Evolutionary conservation across 2,113 vertebrate genomes (phyloP), one percentile per base, ranked within the genome.

Genomic region (Otolemur garnettii): DNA sequence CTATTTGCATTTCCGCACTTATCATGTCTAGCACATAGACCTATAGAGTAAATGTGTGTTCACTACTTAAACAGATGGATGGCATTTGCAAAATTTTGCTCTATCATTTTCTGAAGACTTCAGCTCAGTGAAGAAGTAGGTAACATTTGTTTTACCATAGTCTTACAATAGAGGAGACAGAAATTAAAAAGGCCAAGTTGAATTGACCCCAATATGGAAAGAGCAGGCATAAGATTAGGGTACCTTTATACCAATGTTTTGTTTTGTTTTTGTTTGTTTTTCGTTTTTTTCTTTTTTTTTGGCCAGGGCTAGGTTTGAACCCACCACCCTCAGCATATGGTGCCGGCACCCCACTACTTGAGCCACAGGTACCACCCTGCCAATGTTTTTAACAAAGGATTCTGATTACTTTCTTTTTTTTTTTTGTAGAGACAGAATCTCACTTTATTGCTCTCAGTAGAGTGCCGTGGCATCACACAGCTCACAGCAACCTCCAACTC

Each of bases 131-230:
- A 82, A 71, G 57, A 75, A 80, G 22, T 72, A 2, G 55, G 30
- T 69, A 30, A 19, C 26, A 38, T 90, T 81, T 85, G 14, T 79
- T 90, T 79, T 68, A 53, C 38, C 85, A 0, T 92, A 35, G 50
- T 33, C 55, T 84, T 74, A 62, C 21, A 42, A 4, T 45, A 90
- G 28, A 30, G 68, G 62, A 91, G 38, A 80, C 53, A 55, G 5
- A 86, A 68, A 45, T 94, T 77, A 35, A 69, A 91, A 94, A 81
- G 30, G n/a, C 42, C 79, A 55, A 87, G 66, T 66, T 96, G 50
- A 96, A 71, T 30, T 93, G 72, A 94, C 35, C 71, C 59, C 57
- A 78, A 74, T 78, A 24, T 21, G n/a, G 22, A 82, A 82, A 55
- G 55, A 87, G 45, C 22, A 86, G 59, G 7, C 24, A 45, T 77